Percentiles rank a stretch among this genome's conserved stretches.
These are phyloP conservation scores for Sycobia sp. DNA, from an alignment of 1,140 invertebrate genomes.

Conservation along the genomic window DNA sequence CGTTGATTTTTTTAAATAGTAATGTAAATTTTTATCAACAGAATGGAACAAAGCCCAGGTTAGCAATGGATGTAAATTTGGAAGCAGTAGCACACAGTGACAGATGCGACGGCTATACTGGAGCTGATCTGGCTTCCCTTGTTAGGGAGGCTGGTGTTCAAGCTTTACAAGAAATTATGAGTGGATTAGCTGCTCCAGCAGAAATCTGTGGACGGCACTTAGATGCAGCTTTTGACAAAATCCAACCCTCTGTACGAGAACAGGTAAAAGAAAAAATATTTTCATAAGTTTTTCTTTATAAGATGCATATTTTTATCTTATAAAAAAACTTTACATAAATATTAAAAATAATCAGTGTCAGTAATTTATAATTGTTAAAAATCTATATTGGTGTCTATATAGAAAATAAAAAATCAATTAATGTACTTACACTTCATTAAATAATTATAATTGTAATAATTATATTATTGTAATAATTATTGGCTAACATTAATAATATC, in stretches of 20 bases:
- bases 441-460: too few relatives aligned
- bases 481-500: too few relatives aligned
- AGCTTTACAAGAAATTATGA: constrained; percentile 73
- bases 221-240: constrained; percentile 71
- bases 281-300: background rate
- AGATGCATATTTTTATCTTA: background rate
- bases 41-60: constrained; percentile 77
- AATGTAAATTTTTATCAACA: constrained; percentile 42
- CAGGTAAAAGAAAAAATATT: constrained; percentile 64
- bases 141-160: constrained; percentile 81
- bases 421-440: too few relatives aligned
- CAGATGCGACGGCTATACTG: constrained; percentile 81
- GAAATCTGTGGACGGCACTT: constrained; percentile 66
- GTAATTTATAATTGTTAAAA: background rate
- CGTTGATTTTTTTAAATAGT: background rate
- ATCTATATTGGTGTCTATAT: too few relatives aligned
- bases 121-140: constrained; percentile 89
- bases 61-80: constrained; percentile 80
- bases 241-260: constrained; percentile 78
- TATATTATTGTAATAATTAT: too few relatives aligned
- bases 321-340: background rate
- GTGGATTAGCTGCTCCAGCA: constrained; percentile 41
- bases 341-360: background rate
- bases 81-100: constrained; percentile 68
- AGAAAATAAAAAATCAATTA: too few relatives aligned